Base-by-base conservation (phyloP, 2,888 invertebrate genomes). In the Cryptophagus acutangulus region DNA sequence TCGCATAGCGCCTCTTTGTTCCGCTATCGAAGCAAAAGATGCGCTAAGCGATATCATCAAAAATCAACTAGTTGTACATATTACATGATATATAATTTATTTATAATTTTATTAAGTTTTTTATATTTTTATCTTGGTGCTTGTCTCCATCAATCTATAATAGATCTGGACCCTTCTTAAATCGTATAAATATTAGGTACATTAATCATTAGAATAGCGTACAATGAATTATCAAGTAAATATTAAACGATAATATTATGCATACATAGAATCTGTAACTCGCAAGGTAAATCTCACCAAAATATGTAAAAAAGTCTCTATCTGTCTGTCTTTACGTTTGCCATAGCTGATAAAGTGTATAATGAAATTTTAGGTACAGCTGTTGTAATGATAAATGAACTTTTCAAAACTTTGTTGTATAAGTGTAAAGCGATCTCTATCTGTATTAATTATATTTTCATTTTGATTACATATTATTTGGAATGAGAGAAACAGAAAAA, bases 191-290 rank as follows among this genome's bases (percentile, higher is more conserved):
- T n/a, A n/a, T 41, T 42, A 44, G 52, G 62, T 64, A 63, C 65
- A 67, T 67, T 65, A 65, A 68, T 68, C 68, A 68, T 70, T 70
- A 69, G 68, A 68, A 68, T 70, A 70, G 69, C 69, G 61, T 62
- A 62, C 63, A 43, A 45, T 48, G 46, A 45, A 31, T 13, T 31
- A 16, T 16, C 13, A 31, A 15, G 16, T 16, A 15, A 13, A 31
- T 31, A 8, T 31, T 16, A n/a, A n/a, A n/a, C n/a, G n/a, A n/a
- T n/a, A 28, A 10, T 31, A 41, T 38, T 43, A 47, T 29, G 43
- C 46, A 48, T 51, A 31, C 41, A 49, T 48, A 49, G 45, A 44
- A 8, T 35, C 44, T 50, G 42, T 51, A 43, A 36, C 33, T 41
- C 33, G n/a, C n/a, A 20, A n/a, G n/a, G 6, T 31, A 16, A 5